Percentiles rank a stretch among this genome's conserved stretches.
phyloP scores from a whole-genome alignment of 2,888 invertebrate genomes.

The Dynastes maya region DNA sequence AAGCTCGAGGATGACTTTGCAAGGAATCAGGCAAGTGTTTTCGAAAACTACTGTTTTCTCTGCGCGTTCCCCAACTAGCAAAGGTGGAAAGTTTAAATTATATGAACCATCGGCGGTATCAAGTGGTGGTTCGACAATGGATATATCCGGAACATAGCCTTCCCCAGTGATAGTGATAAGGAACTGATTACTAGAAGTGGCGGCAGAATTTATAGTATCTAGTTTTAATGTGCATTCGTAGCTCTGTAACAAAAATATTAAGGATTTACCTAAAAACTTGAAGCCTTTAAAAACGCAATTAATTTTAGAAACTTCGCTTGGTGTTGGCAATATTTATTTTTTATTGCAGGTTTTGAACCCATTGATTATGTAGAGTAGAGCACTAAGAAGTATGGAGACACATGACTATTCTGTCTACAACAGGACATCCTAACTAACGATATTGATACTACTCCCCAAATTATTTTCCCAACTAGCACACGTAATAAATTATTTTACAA shows the following conservation, averaged over 20 bases:
- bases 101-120: slow-evolving; percentile 56
- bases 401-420: too few species aligned
- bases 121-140: slow-evolving; percentile 64
- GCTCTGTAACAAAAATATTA: slow-evolving; percentile 57
- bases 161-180: slow-evolving; percentile 67
- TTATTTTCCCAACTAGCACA: too few species aligned
- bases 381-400: too few species aligned
- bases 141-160: slow-evolving; percentile 69
- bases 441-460: too few species aligned
- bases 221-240: slow-evolving; percentile 62
- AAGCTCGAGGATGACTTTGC: slow-evolving; percentile 68
- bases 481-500: too few species aligned
- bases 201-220: slow-evolving; percentile 53
- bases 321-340: too few species aligned
- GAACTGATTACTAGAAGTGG: slow-evolving; percentile 49
- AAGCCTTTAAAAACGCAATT: slow-evolving; percentile 15
- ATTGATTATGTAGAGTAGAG: too few species aligned
- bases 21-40: slow-evolving; percentile 67
- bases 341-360: too few species aligned
- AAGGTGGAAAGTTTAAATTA: slow-evolving; percentile 65
- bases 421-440: too few species aligned
- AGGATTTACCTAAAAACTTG: not conserved
- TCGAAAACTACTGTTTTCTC: slow-evolving; percentile 63
- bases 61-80: slow-evolving; percentile 60
- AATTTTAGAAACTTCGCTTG: too few species aligned